Evolutionary conservation across 2,888 invertebrate species (phyloP), one percentile per base, ranked within the genome.

Genomic region (Neoaliturus tenellus): DNA sequence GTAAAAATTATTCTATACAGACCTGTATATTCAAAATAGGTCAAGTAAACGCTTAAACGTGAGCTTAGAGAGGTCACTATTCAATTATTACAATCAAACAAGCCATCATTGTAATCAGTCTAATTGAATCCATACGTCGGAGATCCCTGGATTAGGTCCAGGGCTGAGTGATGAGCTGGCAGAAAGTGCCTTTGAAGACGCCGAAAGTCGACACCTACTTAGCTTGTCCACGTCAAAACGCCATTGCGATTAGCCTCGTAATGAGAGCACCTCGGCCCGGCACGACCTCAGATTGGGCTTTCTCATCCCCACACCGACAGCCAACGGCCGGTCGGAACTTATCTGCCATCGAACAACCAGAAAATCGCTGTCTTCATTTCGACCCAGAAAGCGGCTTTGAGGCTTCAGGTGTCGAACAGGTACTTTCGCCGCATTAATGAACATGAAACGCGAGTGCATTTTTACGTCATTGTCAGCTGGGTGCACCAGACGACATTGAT

Each of bases 151-250:
- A 75, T 44, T 48, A 28, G 28, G 44, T 10, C 75, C 75, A 75
- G 75, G 20, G 41, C 44, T 75, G n/a, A 44, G 75, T 69, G 67
- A 67, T 67, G 69, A 69, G 35, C 69, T 48, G 75, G 75, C 75
- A 75, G 44, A 44, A 41, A 75, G 48, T 25, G 28, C 78, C 55
- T 78, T 78, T 78, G 78, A 78, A 33, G 71, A 6, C 35, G 78
- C 78, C 78, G 78, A 78, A 78, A 78, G 78, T 78, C 78, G 78
- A 78, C 55, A 78, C 78, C 78, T 78, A 78, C 78, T 78, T 78
- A 78, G 55, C 78, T 55, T 55, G 78, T 78, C 78, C 55, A n/a
- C 48, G 78, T 78, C 78, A 78, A 78, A 78, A 78, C 78, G 78
- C 78, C 78, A 78, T 31, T 35, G 73, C 33, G 55, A 78, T 78